phyloP scores from a whole-genome alignment of 30 jellyfish, hydroid and myxozoan genomes.

The Haliclystus octoradiatus region DNA sequence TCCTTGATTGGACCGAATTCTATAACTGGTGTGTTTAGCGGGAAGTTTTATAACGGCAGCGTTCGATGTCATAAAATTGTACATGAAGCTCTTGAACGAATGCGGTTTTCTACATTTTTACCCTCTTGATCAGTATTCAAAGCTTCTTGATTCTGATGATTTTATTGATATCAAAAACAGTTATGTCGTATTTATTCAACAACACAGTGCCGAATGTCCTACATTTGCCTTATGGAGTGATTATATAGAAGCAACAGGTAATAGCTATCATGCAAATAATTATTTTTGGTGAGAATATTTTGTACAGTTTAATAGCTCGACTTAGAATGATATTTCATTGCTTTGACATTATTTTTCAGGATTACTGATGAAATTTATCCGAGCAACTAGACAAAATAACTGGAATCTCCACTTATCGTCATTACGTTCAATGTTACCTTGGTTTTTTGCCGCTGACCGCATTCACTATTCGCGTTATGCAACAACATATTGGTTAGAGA shows the following conservation, averaged over 20 bases:
- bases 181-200: too few species aligned
- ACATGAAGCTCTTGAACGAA: conserved; percentile 33
- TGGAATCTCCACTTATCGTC: conserved; percentile 19
- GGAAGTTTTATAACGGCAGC: conserved; percentile 30
- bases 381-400: conserved; percentile 12
- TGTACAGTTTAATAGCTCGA: too few species aligned
- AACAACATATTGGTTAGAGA: conserved; percentile 20
- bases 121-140: conserved; percentile 15
- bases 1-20: conserved; percentile 30
- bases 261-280: too few species aligned
- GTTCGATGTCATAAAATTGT: conserved; percentile 28
- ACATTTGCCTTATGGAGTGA: conserved; percentile 37
- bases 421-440: conserved; percentile 10
- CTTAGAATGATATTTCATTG: too few species aligned
- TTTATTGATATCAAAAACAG: too few species aligned
- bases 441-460: conserved; percentile 15
- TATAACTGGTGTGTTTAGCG: conserved; percentile 21
- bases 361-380: conserved; percentile 8
- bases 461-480: conserved; percentile 1
- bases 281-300: too few species aligned
- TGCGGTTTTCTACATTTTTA: conserved; percentile 19
- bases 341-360: too few species aligned
- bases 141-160: too few species aligned
- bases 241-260: too few species aligned
- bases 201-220: too few species aligned